Base-by-base conservation (phyloP, 2,797 vertebrate species). In the Nothura maculosa region DNA sequence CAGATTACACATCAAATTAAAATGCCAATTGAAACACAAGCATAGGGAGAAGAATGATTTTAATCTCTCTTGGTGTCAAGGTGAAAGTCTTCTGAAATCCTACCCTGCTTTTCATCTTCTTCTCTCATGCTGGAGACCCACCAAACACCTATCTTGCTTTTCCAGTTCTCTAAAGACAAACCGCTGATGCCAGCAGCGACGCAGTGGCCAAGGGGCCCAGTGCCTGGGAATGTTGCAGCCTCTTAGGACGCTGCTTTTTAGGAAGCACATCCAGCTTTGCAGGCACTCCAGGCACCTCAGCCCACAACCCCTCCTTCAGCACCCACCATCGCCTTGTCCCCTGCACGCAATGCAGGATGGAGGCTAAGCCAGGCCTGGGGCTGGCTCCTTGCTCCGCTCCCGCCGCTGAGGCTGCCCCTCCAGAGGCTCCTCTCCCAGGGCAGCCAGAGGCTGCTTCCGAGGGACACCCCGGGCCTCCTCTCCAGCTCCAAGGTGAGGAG, bases 201-300 rank as follows among this genome's bases (percentile, higher is more conserved):
- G 13, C 0, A 25, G 16, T 8, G 30, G 28, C n/a, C 60, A 79
- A 25, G 9, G 34, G 28, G 42, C 10, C 36, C 6, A 1, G 14
- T 8, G 0, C 32, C 20, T 43, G 6, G 22, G 22, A 1, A 2
- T 2, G 27, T 5, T 52, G 30, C 0, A 3, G 81, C 40, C 18
- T 58, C 70, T 52, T 22, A 73, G 60, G 40, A 63, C 1, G 4
- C 13, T 7, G 0, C 0, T 69, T 81, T 64, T 20, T 25, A 25
- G 27, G 16, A 28, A 57, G 7, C 14, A 60, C 17, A 52, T 2
- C 8, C 25, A 77, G 57, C n/a, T 77, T 64, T 30, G 32, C 61
- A 64, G 28, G 43, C 47, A 54, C 8, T 61, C 63, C 42, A 54
- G 24, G 27, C 38, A 27, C 43, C 20, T 25, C 47, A 54, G 52